Evolutionary conservation across 1,140 invertebrate species (phyloP), one percentile per base, ranked within the genome.

Genomic region (Aphelinus certus): DNA sequence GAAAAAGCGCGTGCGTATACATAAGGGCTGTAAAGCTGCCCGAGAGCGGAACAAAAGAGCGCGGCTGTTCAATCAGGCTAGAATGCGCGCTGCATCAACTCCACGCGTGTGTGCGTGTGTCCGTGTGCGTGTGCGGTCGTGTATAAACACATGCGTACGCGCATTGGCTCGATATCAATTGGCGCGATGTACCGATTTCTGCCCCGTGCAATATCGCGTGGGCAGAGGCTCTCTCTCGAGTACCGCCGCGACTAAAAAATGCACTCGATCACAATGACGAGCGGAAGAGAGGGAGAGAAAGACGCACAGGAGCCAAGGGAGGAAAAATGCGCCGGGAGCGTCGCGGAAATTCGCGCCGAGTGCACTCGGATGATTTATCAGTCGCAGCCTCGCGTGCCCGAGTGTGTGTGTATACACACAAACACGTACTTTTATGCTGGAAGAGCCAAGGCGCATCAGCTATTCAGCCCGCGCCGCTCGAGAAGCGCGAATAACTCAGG

Each of bases 321-420:
- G 49, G 58, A 57, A 4, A 61, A 51, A 73, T 7, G 58, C 46
- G 26, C 26, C 26, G 26, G 26, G 26, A 26, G 55, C 43, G 67
- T 42, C 45, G 45, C 47, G 57, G n/a, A 57, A 65, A 66, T 65
- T 64, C 42, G 43, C 60, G 58, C 10, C 55, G 7, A 72, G 51
- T 66, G 71, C 71, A 60, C 73, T 75, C 53, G 47, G 73, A 75
- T 75, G 73, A 75, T 75, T 75, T 75, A 75, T 75, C 58, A 53
- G 66, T 67, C 56, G 65, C 73, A 69, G 73, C 51, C 42, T 71
- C 49, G 62, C 70, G 51, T 53, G 51, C 69, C 58, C 51, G 67
- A 63, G 47, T 66, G 43, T 3, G 55, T 26, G 65, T 26, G 26
- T 26, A 26, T 26, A 26, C 26, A 26, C 26, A 26, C 26, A 26